Evolutionary conservation across 2,113 vertebrate genomes (phyloP).

Genomic region (Nibea albiflora): DNA sequence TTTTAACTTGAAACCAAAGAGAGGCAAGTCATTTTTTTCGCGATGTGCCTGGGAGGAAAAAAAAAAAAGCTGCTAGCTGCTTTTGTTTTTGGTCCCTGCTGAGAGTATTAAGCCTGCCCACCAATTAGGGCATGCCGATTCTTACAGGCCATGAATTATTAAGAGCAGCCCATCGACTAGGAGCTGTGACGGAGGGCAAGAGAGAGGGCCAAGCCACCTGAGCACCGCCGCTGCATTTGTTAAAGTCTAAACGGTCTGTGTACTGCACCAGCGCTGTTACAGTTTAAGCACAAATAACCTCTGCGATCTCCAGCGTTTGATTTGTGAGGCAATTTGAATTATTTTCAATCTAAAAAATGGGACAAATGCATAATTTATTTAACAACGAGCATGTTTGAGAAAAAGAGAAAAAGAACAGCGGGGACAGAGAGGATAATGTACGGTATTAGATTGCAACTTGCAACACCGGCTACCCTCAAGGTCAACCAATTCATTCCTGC

Average conservation of each 20-base stretch:
- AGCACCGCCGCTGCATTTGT: slow-evolving; percentile 65
- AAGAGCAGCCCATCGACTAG: slow-evolving; percentile 68
- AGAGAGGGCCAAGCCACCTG: slow-evolving; percentile 59
- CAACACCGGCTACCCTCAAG: slow-evolving; percentile 73
- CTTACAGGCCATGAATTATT: slow-evolving; percentile 80
- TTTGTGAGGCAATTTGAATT: slow-evolving; percentile 22
- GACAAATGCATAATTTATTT: slow-evolving; percentile 43
- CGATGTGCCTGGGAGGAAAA: slow-evolving; percentile 14
- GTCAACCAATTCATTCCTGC: slow-evolving; percentile 77
- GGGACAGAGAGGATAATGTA: slow-evolving; percentile 63
- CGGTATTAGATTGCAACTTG: slow-evolving; percentile 73
- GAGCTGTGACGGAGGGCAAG: slow-evolving; percentile 62
- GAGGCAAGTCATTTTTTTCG: slow-evolving; percentile 46
- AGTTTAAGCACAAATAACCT: slow-evolving; percentile 49
- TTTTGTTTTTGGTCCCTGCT: slow-evolving; percentile 68
- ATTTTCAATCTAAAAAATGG: slow-evolving; percentile 45
- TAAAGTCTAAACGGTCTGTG: slow-evolving; percentile 33
- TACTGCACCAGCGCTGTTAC: slow-evolving; percentile 11
- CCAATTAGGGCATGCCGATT: slow-evolving; percentile 75
- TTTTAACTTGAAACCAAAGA: slow-evolving; percentile 70
- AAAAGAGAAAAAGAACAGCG: background rate
- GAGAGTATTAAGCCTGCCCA: slow-evolving; percentile 64
- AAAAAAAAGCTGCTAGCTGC: slow-evolving; percentile 15
- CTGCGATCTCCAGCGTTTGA: background rate
- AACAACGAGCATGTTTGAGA: background rate